These are phyloP conservation scores for Mus musculus DNA, from an alignment of 2,113 vertebrate species.

Conservation along the genomic window GRCm39 chr10:78805501-78806000, in stretches of 20 bases:
- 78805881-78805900: background rate
- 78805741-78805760: background rate
- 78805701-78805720: constrained; percentile 50
- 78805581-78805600: constrained; percentile 14
- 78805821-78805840: background rate
- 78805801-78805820: background rate
- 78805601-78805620: background rate
- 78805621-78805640: background rate
- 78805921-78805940: constrained; percentile 49
- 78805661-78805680: constrained; percentile 12
- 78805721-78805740: constrained; percentile 51
- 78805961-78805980: background rate
- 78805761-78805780: constrained; percentile 5
- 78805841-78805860: constrained; percentile 42
- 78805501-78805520: constrained; percentile 24
- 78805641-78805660: background rate
- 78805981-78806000: background rate
- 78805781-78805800: background rate
- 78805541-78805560: background rate
- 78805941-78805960: constrained; percentile 53
- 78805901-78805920: background rate
- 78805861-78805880: constrained; percentile 53
- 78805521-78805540: constrained; percentile 47
- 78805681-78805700: background rate
- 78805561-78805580: background rate